Percentiles rank a stretch among this genome's conserved stretches.
Conservation (phyloP, 2,888 invertebrate genomes). For the Megamerina dolium region DNA sequence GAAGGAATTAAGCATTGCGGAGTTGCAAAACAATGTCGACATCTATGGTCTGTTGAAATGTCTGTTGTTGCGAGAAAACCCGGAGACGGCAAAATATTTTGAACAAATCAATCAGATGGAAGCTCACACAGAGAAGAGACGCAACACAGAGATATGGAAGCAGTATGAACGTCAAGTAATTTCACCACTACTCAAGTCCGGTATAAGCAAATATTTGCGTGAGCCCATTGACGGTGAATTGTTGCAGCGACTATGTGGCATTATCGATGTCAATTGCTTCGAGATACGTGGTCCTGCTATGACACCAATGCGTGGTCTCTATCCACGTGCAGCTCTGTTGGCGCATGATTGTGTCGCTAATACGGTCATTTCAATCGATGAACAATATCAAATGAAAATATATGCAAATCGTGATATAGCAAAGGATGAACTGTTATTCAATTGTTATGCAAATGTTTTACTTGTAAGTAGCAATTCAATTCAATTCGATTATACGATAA, state of each 20-base stretch:
- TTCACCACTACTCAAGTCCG: slow-evolving; percentile 31
- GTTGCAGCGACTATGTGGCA: slow-evolving; percentile 64
- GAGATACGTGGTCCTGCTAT: slow-evolving; percentile 57
- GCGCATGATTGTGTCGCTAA: slow-evolving; percentile 70
- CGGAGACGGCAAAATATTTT: slow-evolving; percentile 48
- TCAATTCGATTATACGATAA: not conserved
- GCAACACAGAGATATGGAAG: slow-evolving; percentile 54
- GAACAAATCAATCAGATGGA: slow-evolving; percentile 54
- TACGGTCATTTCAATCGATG: slow-evolving; percentile 66
- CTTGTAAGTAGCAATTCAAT: slow-evolving; percentile 51
- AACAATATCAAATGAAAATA: slow-evolving; percentile 60
- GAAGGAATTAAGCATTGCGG: slow-evolving; percentile 34
- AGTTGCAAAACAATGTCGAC: slow-evolving; percentile 33
- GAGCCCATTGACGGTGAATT: slow-evolving; percentile 48
- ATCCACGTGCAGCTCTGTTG: slow-evolving; percentile 62
- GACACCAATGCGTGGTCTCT: slow-evolving; percentile 60
- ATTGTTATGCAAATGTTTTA: slow-evolving; percentile 67
- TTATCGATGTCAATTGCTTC: slow-evolving; percentile 72
- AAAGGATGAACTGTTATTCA: slow-evolving; percentile 57
- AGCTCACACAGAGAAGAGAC: slow-evolving; percentile 54
- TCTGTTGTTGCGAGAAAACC: slow-evolving; percentile 49
- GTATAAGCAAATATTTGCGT: slow-evolving; percentile 26
- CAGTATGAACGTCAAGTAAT: slow-evolving; percentile 51
- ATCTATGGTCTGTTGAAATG: slow-evolving; percentile 48
- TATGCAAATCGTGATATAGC: slow-evolving; percentile 61